phyloP scores from a whole-genome alignment of 2,888 invertebrate species.

The Drosophila helvetica region DNA sequence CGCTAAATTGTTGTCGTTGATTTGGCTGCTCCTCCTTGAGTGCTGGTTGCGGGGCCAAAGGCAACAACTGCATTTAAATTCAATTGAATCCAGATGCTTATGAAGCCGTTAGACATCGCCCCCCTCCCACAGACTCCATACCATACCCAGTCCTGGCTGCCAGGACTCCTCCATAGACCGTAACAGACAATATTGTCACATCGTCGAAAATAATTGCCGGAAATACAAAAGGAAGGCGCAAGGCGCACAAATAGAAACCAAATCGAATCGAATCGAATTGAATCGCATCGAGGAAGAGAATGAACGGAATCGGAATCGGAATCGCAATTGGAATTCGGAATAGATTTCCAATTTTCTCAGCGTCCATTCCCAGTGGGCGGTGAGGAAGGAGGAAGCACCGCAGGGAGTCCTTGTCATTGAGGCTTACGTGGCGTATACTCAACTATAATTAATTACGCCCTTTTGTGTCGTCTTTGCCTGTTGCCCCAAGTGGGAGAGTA shows the following conservation, averaged over 20 bases:
- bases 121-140: background rate
- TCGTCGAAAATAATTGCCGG: conserved; percentile 78
- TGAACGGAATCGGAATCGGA: conserved; percentile 35
- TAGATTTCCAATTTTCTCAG: conserved; percentile 73
- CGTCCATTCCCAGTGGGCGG: conserved; percentile 1
- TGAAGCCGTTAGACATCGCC: conserved; percentile 67
- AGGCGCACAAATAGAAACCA: conserved; percentile 29
- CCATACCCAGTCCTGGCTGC: background rate
- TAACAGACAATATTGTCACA: conserved; percentile 61
- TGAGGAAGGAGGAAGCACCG: conserved; percentile 57
- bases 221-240: conserved; percentile 72
- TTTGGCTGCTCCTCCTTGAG: conserved; percentile 14
- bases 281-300: conserved; percentile 29
- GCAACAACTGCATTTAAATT: conserved; percentile 58
- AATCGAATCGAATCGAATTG: conserved; percentile 64
- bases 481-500: background rate
- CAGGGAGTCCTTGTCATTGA: conserved; percentile 54
- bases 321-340: conserved; percentile 43
- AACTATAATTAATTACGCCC: conserved; percentile 71
- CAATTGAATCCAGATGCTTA: conserved; percentile 64
- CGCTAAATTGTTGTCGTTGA: conserved; percentile 49
- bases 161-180: conserved; percentile 11
- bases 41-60: background rate
- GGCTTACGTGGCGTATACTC: conserved; percentile 65
- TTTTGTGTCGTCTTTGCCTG: conserved; percentile 21